Base-by-base conservation (phyloP, 1,140 invertebrate species). In the Zophobas morio region DNA sequence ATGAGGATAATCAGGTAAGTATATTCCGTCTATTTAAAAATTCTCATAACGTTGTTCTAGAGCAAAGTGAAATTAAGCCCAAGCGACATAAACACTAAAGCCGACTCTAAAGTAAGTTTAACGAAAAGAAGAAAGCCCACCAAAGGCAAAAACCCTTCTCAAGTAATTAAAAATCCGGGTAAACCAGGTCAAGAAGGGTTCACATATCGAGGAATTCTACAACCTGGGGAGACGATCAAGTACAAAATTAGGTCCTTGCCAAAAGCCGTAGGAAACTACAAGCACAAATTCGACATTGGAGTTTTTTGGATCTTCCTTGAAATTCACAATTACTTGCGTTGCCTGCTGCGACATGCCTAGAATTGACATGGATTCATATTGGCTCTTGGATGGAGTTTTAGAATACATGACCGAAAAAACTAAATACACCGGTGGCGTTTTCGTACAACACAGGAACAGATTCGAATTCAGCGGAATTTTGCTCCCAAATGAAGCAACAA, bases 391-490 rank as follows among this genome's bases (percentile, higher is more conserved):
- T 1, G 84, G 77, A 46, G 70, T 77, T 39, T 3, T 60, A 3
- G 60, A 78, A n/a, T 71, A 54, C 54, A 66, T 77, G 32, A 66
- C 37, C 6, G 70, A 82, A 47, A 81, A 80, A 72, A 60, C 46
- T 6, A 63, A 72, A 8, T 78, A 77, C 75, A 72, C 73, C 20
- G 73, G 81, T 54, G 80, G 79, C 70, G 57, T 81, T 47, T 84
- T 74, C 79, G 70, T 81, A 33, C 33, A 76, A 42, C 49, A 82
- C 6, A 60, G 78, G 5, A 74, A 81, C 5, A 75, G 81, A 32
- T 82, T 81, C 53, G 83, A 85, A 63, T 81, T 85, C 79, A 83
- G 84, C 1, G 74, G 77, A 3, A 54, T 83, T 63, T 35, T 76
- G 37, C 35, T 66, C n/a, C 60, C 60, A 1, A 66, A 42, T 36